Evolutionary conservation across 2,888 invertebrate species (phyloP).

Genomic region (Hydraecia micacea): DNA sequence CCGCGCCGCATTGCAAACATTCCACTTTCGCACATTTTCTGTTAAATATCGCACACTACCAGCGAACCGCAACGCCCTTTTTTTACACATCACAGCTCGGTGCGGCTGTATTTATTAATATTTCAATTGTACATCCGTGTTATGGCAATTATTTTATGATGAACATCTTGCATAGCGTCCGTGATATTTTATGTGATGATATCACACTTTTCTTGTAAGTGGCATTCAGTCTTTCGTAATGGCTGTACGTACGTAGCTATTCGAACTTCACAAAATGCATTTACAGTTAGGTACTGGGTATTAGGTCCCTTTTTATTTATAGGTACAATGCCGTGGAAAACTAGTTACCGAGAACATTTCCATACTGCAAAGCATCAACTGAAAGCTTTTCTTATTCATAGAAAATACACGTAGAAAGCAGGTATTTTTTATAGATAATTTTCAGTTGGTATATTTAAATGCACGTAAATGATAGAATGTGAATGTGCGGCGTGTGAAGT

Average conservation of each 20-base stretch:
- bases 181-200: constrained; percentile 6
- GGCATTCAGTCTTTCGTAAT: neutral
- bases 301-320: neutral
- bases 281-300: too few species aligned
- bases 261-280: too few species aligned
- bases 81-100: neutral
- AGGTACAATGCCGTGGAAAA: neutral
- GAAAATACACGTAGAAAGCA: neutral
- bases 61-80: neutral
- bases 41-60: neutral
- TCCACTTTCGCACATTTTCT: neutral
- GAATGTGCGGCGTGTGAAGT: constrained; percentile 1
- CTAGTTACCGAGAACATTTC: neutral
- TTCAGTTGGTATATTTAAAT: neutral
- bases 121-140: constrained; percentile 26
- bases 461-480: neutral
- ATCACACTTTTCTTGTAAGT: neutral
- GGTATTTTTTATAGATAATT: too few species aligned
- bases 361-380: neutral
- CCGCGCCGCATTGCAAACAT: neutral
- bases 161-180: constrained; percentile 2
- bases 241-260: too few species aligned
- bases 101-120: neutral
- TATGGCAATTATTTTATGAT: constrained; percentile 30
- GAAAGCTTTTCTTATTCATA: neutral